Base-by-base conservation (phyloP, 1,140 invertebrate genomes). In the Zaprionus davidi region DNA sequence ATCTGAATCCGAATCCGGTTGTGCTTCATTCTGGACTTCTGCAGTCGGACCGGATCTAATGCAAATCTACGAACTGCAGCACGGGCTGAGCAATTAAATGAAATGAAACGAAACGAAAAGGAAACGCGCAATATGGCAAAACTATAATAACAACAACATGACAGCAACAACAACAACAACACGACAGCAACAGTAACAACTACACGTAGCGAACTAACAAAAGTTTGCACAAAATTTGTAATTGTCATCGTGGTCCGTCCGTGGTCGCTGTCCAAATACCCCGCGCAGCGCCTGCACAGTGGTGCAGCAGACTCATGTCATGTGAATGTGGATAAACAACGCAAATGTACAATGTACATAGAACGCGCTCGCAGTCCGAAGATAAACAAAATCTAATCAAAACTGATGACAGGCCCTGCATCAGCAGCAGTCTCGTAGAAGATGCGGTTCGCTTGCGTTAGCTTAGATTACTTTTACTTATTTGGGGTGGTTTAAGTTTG, bases 11-110 rank as follows among this genome's bases (percentile, higher is more conserved):
- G 46, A 38, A 76, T 78, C 68, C 65, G 68, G 64, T 74, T 74
- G 49, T 38, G 17, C 53, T 69, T 44, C 41, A 46, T 65, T 55
- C 63, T 82, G 80, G 41, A 69, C 78, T 68, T 53, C 81, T 69
- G 38, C 53, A 56, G 15, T 13, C 31, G 36, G 60, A 71, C 57
- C 81, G 81, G 71, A 84, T 81, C 78, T 81, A 79, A 72, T 72
- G 69, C 55, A 46, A 63, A 70, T 22, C 20, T 41, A 9, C 9
- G 6, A 46, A 17, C 41, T 46, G 41, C 20, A 65, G 72, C 59
- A 64, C 59, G 44, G 38, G 67, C 68, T 83, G 74, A 55, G 88
- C 81, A 87, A 88, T 88, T 84, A 90, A 84, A 79, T 68, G 66
- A 79, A 51, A 51, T 51, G 46, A 51, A 51, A 51, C 46, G 46